These are phyloP conservation scores for Pocillopora meandrina DNA, from an alignment of 92 coral and sea anemone genomes.

Conservation along the genomic window DNA sequence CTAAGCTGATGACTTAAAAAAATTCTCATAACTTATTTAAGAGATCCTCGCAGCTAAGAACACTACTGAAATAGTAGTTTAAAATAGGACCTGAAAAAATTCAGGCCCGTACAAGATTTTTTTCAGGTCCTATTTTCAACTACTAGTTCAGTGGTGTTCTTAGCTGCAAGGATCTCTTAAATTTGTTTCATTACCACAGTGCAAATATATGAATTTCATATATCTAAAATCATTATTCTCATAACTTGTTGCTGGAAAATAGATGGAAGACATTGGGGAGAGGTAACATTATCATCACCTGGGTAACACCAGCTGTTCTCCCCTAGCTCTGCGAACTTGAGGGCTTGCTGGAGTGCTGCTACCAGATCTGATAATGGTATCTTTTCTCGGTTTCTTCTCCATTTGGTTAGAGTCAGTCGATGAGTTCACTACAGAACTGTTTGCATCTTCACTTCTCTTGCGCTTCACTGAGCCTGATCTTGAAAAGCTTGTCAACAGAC, in stretches of 20 bases:
- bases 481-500: slow-evolving; percentile 35
- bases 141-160: too few species aligned
- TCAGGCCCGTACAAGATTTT: too few species aligned
- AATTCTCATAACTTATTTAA: neutral
- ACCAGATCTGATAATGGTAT: slow-evolving; percentile 17
- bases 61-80: too few species aligned
- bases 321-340: slow-evolving; percentile 74
- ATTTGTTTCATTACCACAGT: too few species aligned
- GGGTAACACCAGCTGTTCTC: slow-evolving; percentile 77
- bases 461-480: slow-evolving; percentile 72
- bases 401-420: slow-evolving; percentile 22
- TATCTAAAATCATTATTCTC: neutral
- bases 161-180: too few species aligned
- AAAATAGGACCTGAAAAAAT: too few species aligned
- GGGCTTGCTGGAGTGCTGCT: slow-evolving; percentile 87
- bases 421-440: neutral
- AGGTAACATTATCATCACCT: slow-evolving; percentile 48
- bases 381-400: slow-evolving; percentile 49
- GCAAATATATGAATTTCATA: too few species aligned
- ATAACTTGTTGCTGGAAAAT: neutral
- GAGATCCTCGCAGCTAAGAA: too few species aligned
- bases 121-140: too few species aligned
- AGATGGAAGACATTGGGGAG: neutral
- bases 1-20: too few species aligned
- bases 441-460: slow-evolving; percentile 54